phyloP scores from a whole-genome alignment of 2,113 vertebrate genomes.

The Petaurus breviceps region DNA sequence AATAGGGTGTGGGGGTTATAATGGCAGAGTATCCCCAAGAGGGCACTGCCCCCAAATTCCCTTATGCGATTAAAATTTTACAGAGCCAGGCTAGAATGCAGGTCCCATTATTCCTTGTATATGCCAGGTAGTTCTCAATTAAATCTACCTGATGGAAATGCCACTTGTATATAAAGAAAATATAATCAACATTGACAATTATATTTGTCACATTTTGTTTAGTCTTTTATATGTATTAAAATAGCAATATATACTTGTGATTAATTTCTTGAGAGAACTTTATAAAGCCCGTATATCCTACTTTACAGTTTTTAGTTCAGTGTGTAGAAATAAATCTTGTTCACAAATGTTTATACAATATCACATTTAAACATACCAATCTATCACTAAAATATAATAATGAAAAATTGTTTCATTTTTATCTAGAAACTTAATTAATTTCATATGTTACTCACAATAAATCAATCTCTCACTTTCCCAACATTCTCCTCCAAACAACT shows the following conservation, averaged over 20 bases:
- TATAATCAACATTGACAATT: not conserved
- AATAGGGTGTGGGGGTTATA: not conserved
- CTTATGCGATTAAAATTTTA: not conserved
- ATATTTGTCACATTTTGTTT: not conserved
- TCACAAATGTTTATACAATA: not conserved
- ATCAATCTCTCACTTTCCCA: not conserved
- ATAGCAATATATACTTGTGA: not conserved
- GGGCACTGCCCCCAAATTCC: not conserved
- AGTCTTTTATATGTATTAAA: not conserved
- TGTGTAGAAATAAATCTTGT: not conserved
- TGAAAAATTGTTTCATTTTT: not conserved
- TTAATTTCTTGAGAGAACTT: not conserved
- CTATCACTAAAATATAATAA: not conserved
- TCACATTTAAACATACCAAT: not conserved
- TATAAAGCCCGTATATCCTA: not conserved
- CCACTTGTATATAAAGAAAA: not conserved
- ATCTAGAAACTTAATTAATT: not conserved
- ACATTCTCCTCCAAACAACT: not conserved
- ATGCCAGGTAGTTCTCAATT: not conserved
- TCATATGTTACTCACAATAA: not conserved
- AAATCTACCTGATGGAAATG: not conserved
- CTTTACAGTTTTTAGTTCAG: not conserved
- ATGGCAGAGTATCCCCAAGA: not conserved
- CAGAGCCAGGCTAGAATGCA: not conserved
- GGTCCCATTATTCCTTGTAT: not conserved